phyloP scores from a whole-genome alignment of 1,140 invertebrate species.

The Pteromalus puparum region DNA sequence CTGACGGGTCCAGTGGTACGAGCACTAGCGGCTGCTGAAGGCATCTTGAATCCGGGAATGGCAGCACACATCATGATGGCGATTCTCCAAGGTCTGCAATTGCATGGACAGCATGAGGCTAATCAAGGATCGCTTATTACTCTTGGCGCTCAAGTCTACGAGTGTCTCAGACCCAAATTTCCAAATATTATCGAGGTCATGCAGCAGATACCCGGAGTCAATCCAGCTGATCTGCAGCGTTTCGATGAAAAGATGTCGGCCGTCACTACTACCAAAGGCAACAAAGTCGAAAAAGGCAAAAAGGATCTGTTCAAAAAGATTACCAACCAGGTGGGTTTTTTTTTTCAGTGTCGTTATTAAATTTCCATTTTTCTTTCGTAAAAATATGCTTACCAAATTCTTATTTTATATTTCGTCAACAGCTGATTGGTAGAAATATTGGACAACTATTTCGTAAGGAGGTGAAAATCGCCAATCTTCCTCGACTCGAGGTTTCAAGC shows the following conservation, averaged over 20 bases:
- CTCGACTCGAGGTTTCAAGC: conserved; percentile 79
- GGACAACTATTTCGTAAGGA: conserved; percentile 91
- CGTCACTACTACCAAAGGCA: conserved; percentile 81
- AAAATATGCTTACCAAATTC: conserved; percentile 36
- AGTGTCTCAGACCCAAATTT: conserved; percentile 85
- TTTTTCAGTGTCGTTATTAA: conserved; percentile 22
- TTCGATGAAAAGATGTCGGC: conserved; percentile 89
- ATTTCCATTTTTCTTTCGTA: background rate
- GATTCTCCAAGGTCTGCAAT: conserved; percentile 84
- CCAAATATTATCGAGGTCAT: conserved; percentile 82
- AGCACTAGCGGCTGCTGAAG: conserved; percentile 76
- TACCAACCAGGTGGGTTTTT: conserved; percentile 81
- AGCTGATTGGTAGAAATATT: conserved; percentile 87
- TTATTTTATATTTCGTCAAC: conserved; percentile 60
- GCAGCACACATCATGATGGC: conserved; percentile 83
- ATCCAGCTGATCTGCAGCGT: conserved; percentile 84
- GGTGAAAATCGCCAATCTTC: conserved; percentile 88
- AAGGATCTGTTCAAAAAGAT: conserved; percentile 94
- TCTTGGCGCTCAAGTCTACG: conserved; percentile 87
- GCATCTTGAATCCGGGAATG: conserved; percentile 80
- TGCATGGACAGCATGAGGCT: conserved; percentile 90
- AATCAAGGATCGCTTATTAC: conserved; percentile 84
- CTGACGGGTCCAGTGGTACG: conserved; percentile 82
- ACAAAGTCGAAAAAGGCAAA: conserved; percentile 90
- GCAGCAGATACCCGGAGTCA: conserved; percentile 86